phyloP scores from a whole-genome alignment of 2,797 vertebrate genomes.

The Poeciliopsis turneri region DNA sequence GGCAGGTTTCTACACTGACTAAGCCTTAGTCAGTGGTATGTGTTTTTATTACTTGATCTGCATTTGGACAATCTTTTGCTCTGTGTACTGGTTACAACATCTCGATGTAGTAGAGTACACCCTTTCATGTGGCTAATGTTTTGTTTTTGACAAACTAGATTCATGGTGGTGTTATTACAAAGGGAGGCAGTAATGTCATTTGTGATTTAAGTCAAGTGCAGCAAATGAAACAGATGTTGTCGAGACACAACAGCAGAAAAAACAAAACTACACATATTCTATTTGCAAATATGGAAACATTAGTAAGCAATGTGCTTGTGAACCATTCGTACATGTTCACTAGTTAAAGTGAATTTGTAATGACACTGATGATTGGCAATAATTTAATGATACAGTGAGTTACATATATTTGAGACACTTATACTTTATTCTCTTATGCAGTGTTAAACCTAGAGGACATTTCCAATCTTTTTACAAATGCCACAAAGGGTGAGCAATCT shows the following conservation, averaged over 20 bases:
- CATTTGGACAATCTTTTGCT: background rate
- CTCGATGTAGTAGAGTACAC: background rate
- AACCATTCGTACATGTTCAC: background rate
- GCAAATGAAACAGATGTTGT: background rate
- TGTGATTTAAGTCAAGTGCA: background rate
- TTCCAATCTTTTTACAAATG: conserved; percentile 44
- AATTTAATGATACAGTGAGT: background rate
- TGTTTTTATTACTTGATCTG: background rate
- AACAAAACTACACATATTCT: background rate
- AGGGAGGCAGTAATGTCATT: background rate
- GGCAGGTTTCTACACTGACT: background rate
- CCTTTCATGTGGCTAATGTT: background rate
- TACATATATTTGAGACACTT: conserved; percentile 30
- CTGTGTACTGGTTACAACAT: background rate
- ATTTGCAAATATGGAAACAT: background rate
- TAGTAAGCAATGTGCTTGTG: background rate
- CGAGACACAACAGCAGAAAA: background rate
- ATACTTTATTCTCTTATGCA: conserved; percentile 30
- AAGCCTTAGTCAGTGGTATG: background rate
- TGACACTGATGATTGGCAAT: background rate
- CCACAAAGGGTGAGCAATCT: conserved; percentile 42
- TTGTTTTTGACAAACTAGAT: background rate
- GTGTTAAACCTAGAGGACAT: conserved; percentile 18
- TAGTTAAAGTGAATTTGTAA: background rate
- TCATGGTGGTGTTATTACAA: background rate